A percentile compares a stretch with the other conserved stretches of the same genome.
Evolutionary conservation across 2,888 invertebrate species (phyloP).

Genomic region (Pogonocherus hispidulus): DNA sequence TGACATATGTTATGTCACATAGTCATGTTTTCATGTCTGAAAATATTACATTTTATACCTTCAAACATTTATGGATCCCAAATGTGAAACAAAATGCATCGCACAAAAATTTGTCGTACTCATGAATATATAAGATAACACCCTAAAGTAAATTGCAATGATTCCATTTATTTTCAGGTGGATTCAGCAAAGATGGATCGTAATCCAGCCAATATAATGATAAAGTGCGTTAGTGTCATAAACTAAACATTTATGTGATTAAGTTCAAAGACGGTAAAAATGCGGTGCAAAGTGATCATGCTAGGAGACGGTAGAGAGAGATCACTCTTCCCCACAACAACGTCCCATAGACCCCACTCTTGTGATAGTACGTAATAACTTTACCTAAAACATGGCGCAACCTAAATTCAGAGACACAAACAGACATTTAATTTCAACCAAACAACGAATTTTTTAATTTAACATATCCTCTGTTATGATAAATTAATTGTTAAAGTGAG

Average conservation of each 20-base stretch:
- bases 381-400: constrained; percentile 17
- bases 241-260: constrained; percentile 20
- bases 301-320: constrained; percentile 62
- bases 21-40: too few species aligned
- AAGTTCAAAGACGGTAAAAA: constrained; percentile 19
- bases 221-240: constrained; percentile 1
- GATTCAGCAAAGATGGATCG: constrained; percentile 7
- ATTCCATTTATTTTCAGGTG: constrained; percentile 29
- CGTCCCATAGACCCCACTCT: constrained; percentile 38
- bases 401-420: constrained; percentile 14
- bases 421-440: constrained; percentile 8
- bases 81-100: too few species aligned
- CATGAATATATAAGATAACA: neutral
- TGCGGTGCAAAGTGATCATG: constrained; percentile 49
- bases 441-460: constrained; percentile 55
- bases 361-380: constrained; percentile 46
- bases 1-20: too few species aligned
- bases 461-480: constrained; percentile 56
- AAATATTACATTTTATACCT: too few species aligned
- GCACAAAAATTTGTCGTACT: constrained; percentile 27
- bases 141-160: constrained; percentile 5
- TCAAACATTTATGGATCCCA: too few species aligned
- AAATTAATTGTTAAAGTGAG: constrained; percentile 20
- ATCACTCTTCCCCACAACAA: constrained; percentile 59
- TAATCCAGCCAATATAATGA: neutral